A percentile compares a stretch with the other conserved stretches of the same genome.
These are phyloP conservation scores for Brachionus angularis DNA, from an alignment of 1,140 invertebrate species.

Conservation along the genomic window DNA sequence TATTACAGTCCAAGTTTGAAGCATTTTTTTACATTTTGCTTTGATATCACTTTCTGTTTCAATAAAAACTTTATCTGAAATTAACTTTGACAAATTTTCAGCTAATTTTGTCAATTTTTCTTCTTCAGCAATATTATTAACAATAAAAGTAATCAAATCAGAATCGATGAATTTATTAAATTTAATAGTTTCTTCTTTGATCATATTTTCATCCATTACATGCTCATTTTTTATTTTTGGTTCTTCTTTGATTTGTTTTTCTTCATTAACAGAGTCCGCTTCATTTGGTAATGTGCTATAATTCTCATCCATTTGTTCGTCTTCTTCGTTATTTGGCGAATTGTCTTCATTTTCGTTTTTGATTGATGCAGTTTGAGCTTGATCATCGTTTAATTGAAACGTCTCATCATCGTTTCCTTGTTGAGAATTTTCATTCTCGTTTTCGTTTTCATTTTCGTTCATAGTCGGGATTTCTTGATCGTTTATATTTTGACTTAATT, in stretches of 20 bases:
- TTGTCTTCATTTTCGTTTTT: slow-evolving; percentile 4
- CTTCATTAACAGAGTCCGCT: neutral
- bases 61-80: neutral
- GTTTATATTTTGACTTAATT: neutral
- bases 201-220: neutral
- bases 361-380: neutral
- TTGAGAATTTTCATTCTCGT: slow-evolving; percentile 21
- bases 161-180: slow-evolving; percentile 2
- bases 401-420: slow-evolving; percentile 4
- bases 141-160: slow-evolving; percentile 6
- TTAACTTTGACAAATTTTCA: neutral
- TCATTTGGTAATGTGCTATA: too few relatives aligned
- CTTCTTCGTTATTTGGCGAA: too few relatives aligned
- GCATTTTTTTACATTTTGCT: slow-evolving; percentile 17
- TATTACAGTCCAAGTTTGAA: slow-evolving; percentile 27
- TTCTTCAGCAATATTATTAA: slow-evolving; percentile 7
- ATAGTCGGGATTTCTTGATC: too few relatives aligned
- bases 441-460: too few relatives aligned
- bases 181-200: neutral
- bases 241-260: neutral
- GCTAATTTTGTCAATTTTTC: neutral
- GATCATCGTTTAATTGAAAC: slow-evolving; percentile 6
- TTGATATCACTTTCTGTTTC: neutral
- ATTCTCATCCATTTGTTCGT: slow-evolving; percentile 18
- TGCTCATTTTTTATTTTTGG: neutral